These are phyloP conservation scores for Eupleurogrammus muticus DNA, from an alignment of 2,797 vertebrate genomes.

Conservation along the genomic window DNA sequence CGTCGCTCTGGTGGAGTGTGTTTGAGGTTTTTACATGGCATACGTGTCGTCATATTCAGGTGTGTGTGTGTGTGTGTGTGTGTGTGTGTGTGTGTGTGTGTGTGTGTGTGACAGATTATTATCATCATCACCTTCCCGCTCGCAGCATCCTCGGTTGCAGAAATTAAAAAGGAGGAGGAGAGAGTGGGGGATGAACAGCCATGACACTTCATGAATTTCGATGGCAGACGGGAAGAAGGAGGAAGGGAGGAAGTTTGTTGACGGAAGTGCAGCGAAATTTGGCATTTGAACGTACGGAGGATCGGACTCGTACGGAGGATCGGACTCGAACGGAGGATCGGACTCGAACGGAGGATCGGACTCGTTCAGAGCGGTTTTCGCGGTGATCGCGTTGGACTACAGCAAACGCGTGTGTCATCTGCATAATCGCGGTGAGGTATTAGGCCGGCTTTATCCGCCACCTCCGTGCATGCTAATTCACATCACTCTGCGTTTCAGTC, in stretches of 20 bases:
- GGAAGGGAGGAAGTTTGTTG: too few species aligned
- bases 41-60: slow-evolving; percentile 3
- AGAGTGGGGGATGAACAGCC: slow-evolving; percentile 2
- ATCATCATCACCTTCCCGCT: not conserved
- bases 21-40: slow-evolving; percentile 5
- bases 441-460: too few species aligned
- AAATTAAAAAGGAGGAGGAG: slow-evolving; percentile 10
- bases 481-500: too few species aligned
- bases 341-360: too few species aligned
- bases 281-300: too few species aligned
- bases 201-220: slow-evolving; percentile 15
- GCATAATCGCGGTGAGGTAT: too few species aligned
- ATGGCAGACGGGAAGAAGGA: slow-evolving; percentile 15
- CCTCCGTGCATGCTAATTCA: too few species aligned
- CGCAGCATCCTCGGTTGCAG: slow-evolving; percentile 10
- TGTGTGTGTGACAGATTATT: slow-evolving; percentile 10
- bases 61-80: not conserved
- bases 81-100: not conserved
- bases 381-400: too few species aligned
- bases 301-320: too few species aligned
- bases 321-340: too few species aligned
- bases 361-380: too few species aligned
- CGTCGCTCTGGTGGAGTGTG: not conserved
- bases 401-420: too few species aligned
- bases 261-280: not conserved